Evolutionary conservation across 2,888 invertebrate species (phyloP).

Genomic region (Macrophya alboannulata): DNA sequence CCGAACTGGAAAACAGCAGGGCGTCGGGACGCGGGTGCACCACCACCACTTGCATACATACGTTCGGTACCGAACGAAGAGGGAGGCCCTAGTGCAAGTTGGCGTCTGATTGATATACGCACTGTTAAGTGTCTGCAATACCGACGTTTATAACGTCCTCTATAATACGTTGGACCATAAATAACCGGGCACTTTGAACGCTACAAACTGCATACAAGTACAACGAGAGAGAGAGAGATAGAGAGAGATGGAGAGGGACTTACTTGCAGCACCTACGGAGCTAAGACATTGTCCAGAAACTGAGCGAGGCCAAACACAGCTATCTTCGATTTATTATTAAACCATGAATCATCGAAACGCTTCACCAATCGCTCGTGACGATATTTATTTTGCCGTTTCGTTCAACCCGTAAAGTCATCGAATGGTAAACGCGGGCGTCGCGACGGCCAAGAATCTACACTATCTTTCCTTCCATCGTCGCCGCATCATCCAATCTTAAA

Average conservation of each 20-base stretch:
- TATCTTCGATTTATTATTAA: conserved; percentile 56
- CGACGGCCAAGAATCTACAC: conserved; percentile 34
- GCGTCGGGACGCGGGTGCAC: conserved; percentile 66
- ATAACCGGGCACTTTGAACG: conserved; percentile 75
- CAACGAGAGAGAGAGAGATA: not conserved
- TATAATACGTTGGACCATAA: conserved; percentile 77
- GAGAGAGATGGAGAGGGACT: not conserved
- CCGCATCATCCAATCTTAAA: conserved; percentile 23
- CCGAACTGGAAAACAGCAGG: conserved; percentile 64
- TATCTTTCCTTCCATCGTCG: conserved; percentile 37
- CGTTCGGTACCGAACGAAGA: conserved; percentile 19
- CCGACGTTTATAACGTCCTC: conserved; percentile 79
- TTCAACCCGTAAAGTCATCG: not conserved
- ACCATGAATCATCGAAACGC: conserved; percentile 4
- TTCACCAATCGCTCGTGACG: not conserved
- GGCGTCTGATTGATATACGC: conserved; percentile 80
- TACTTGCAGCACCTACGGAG: conserved; percentile 51
- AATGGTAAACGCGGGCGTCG: conserved; percentile 9
- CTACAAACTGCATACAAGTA: conserved; percentile 49
- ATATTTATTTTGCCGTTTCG: not conserved
- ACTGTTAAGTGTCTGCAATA: conserved; percentile 80
- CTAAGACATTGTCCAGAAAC: conserved; percentile 64
- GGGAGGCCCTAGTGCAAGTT: conserved; percentile 69
- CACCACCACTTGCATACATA: not conserved
- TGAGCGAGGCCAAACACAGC: not conserved